Conservation (phyloP, 1,140 invertebrate genomes). For the Diploscapter pachys region DNA sequence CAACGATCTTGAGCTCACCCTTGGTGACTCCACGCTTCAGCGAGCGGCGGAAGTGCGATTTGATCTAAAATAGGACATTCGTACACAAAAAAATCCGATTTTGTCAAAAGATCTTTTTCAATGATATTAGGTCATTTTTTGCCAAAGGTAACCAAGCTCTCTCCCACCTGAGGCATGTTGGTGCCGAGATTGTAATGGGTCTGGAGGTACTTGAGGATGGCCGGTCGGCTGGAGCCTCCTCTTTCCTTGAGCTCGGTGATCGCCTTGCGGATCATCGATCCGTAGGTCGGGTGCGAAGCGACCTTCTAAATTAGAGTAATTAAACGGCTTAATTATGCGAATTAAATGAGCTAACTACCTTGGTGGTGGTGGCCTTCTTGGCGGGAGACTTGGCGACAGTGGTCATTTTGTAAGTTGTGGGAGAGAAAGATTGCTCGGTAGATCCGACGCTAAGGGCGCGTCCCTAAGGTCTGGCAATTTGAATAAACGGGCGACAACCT, state of each 20-base stretch:
- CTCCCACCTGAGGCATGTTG: slow-evolving; percentile 36
- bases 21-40: slow-evolving; percentile 51
- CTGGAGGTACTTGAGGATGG: slow-evolving; percentile 60
- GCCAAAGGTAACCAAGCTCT: neutral
- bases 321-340: neutral
- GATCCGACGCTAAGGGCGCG: too few relatives aligned
- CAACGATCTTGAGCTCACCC: slow-evolving; percentile 57
- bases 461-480: too few relatives aligned
- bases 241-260: slow-evolving; percentile 37
- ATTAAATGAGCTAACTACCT: neutral
- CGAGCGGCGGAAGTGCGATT: slow-evolving; percentile 53
- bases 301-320: slow-evolving; percentile 23
- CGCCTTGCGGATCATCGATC: slow-evolving; percentile 33
- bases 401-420: too few relatives aligned
- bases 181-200: slow-evolving; percentile 58
- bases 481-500: too few relatives aligned
- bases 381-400: neutral
- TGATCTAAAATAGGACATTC: slow-evolving; percentile 38
- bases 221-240: slow-evolving; percentile 55
- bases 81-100: neutral
- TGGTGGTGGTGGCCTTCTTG: slow-evolving; percentile 15
- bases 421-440: too few relatives aligned
- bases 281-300: slow-evolving; percentile 36
- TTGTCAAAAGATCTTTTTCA: neutral
- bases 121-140: neutral